Conservation (phyloP, 2,888 invertebrate genomes). For the Rotaria macrura region DNA sequence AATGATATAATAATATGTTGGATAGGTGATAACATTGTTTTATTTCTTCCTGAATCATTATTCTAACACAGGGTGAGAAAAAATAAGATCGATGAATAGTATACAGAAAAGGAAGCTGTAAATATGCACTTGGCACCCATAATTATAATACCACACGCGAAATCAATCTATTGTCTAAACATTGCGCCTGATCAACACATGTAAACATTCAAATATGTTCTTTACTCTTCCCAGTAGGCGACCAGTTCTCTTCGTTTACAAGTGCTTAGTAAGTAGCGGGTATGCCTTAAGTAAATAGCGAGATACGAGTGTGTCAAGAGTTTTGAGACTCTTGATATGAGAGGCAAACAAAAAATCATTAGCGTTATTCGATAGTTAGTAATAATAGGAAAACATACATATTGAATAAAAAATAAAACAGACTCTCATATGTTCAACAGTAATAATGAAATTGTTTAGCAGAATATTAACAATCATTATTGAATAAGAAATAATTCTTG, state of each 20-base stretch:
- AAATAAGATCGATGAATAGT: neutral
- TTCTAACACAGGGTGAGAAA: neutral
- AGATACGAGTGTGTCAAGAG: neutral
- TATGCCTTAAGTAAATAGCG: neutral
- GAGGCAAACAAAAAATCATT: neutral
- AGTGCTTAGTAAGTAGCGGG: neutral
- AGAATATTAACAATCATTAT: neutral
- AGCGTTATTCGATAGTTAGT: neutral
- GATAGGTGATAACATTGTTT: neutral
- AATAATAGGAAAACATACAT: too few species aligned
- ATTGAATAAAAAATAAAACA: too few species aligned
- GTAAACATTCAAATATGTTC: neutral
- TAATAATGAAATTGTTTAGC: too few species aligned
- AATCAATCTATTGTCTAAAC: constrained; percentile 7
- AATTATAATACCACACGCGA: neutral
- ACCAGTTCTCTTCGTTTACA: neutral
- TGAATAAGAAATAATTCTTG: neutral
- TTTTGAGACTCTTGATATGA: neutral
- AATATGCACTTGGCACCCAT: constrained; percentile 12
- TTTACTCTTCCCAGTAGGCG: neutral
- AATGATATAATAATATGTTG: neutral
- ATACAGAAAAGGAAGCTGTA: neutral
- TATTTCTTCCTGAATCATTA: neutral
- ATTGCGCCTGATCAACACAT: constrained; percentile 5
- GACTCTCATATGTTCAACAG: neutral